Base-by-base conservation (phyloP, 35 echinoderm and acorn worm genomes). In the Apostichopus parvimensis region DNA sequence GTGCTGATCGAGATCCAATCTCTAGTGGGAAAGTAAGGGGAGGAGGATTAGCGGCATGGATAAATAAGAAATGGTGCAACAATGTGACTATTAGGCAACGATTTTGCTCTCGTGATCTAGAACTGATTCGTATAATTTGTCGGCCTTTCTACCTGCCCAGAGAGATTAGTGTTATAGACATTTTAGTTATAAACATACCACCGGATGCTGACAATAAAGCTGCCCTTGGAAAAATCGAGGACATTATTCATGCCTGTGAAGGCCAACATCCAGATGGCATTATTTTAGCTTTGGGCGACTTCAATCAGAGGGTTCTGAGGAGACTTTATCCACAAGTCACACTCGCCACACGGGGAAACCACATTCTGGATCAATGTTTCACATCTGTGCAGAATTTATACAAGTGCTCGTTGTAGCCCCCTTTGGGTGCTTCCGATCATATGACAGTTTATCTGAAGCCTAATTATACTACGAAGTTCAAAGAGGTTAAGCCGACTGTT, bases 11-110 rank as follows among this genome's bases (percentile, higher is more conserved):
- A 25, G 23, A 80, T 22, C 18, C 28, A 45, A 25, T 45, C 11
- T 22, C 18, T 45, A n/a, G 28, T 45, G 78, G 78, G 78, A 80
- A 22, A 24, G 18, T 45, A 24, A 80, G 78, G 78, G 28, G 18
- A n/a, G 18, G 18, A 45, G 28, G 1, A 23, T 25, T n/a, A 45
- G 68, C 68, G 68, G 68, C 68, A 72, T 72, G 28, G 78, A 80
- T 72, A 72, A 72, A 72, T n/a, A 72, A 72, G 68, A 72, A 72
- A 72, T 72, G 68, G 68, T 72, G 68, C 68, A 72, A 72, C 68
- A 72, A 72, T 72, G 68, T 72, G 68, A 72, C 68, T n/a, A 72
- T 72, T n/a, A 72, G 2, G 68, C 68, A 72, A 2, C 68, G 68
- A 72, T 72, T 72, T 72, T 72, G 68, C 68, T 72, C 68, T 12